Base-by-base conservation (phyloP, 2,888 invertebrate species). In the Antheraea yamamai region DNA sequence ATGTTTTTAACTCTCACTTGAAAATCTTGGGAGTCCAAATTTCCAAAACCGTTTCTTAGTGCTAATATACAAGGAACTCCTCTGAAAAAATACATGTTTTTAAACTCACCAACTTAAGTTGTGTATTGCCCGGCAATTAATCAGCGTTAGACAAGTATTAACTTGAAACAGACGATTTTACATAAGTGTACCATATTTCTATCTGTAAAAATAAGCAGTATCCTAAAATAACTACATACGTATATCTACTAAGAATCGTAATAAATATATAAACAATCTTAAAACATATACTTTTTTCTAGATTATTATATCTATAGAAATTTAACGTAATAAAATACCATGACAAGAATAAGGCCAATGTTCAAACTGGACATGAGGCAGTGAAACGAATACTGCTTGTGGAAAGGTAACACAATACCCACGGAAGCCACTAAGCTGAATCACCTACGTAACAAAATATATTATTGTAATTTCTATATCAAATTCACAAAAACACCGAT, bases 391-490 rank as follows among this genome's bases (percentile, higher is more conserved):
- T 85, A 84, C 83, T 78, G 84, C 82, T 84, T 79, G 78, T 83
- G 82, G 85, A 86, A 85, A 84, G 78, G 87, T 80, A 91, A 91
- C 87, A 82, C 78, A 87, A 91, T 88, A 91, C 81, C 81, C 79
- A 86, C 88, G 89, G 92, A 92, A 92, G 91, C 92, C 92, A 87
- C 72, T 74, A 76, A 76, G 72, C 30, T 72, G 61, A 76, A 52
- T 73, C 74, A 76, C 74, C 74, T 74, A 76, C 3, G 39, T 70
- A 70, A 20, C 39, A 39, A 70, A 23, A 39, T 20, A 39, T 70
- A 66, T 66, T 66, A 66, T 66, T 66, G 16, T 66, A 30, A 26
- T 30, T 26, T 66, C 64, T 66, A 66, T 66, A 26, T 20, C 20
- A 18, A 66, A 26, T 61, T 23, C 23, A 66, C 64, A 66, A 30